A percentile compares a stretch with the other conserved stretches of the same genome.
Conservation (phyloP, 2,113 vertebrate genomes). For the Alces alces region DNA sequence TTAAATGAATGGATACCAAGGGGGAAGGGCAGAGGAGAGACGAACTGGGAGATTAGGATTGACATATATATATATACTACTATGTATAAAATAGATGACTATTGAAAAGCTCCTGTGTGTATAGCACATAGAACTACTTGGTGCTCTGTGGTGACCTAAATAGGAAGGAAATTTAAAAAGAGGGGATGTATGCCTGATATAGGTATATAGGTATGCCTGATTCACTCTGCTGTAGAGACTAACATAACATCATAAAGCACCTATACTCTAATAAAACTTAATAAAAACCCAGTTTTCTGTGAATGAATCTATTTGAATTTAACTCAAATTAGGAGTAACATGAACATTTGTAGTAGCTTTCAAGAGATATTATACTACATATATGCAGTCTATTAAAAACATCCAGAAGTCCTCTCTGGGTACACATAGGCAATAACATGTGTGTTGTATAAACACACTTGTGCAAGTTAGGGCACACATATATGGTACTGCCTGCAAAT, state of each 20-base stretch:
- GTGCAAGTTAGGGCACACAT: fast-evolving
- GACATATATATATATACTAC: neutral
- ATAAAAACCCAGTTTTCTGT: neutral
- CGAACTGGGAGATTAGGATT: neutral
- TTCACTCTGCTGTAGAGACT: neutral
- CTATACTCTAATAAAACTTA: neutral
- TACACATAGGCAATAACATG: neutral
- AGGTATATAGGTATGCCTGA: neutral
- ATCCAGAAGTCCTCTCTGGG: neutral
- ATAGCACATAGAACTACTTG: neutral
- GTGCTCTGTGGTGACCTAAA: neutral
- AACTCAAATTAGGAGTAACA: neutral
- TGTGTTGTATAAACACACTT: neutral
- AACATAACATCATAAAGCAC: neutral
- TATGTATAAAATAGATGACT: neutral
- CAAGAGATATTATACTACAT: neutral
- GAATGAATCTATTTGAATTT: neutral
- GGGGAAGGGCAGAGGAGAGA: neutral
- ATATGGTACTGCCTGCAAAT: neutral
- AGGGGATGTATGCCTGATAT: neutral
- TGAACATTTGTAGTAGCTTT: neutral
- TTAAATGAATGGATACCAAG: neutral
- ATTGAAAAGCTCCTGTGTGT: neutral
- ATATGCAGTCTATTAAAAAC: neutral
- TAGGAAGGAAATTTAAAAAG: neutral